Conservation (phyloP, 2,888 invertebrate species). For the Ochropacha duplaris region DNA sequence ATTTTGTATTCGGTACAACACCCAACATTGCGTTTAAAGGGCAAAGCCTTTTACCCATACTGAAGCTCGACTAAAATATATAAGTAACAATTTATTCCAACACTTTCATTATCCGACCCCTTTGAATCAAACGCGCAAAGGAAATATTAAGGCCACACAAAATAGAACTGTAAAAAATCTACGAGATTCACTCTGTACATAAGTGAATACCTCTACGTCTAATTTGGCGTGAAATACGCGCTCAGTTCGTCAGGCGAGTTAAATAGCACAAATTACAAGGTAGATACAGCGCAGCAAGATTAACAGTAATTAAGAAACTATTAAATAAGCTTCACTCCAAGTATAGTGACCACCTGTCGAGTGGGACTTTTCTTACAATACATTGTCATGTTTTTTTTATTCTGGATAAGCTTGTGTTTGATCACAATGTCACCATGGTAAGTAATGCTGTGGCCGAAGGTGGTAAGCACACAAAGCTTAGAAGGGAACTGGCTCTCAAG, state of each 20-base stretch:
- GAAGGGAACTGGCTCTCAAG: no score
- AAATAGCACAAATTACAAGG: slow-evolving; percentile 61
- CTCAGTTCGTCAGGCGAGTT: slow-evolving; percentile 41
- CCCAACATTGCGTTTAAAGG: neutral
- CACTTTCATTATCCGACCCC: neutral
- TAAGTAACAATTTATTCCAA: neutral
- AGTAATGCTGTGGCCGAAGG: no score
- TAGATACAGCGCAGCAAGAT: slow-evolving; percentile 51
- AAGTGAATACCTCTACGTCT: slow-evolving; percentile 14
- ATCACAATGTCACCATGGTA: no score
- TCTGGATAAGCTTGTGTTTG: no score
- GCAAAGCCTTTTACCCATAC: neutral
- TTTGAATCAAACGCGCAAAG: neutral
- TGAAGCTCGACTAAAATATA: neutral
- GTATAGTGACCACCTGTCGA: slow-evolving; percentile 18
- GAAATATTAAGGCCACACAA: neutral
- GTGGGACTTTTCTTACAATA: neutral
- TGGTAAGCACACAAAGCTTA: no score
- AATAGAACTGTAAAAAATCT: neutral
- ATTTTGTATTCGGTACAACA: neutral
- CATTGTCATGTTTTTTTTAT: no score
- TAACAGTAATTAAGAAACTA: slow-evolving; percentile 69
- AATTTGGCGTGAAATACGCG: slow-evolving; percentile 35
- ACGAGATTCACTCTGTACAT: neutral
- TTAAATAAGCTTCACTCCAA: slow-evolving; percentile 48